Evolutionary conservation across 2,113 vertebrate genomes (phyloP), one percentile per base, ranked within the genome.

Genomic region (Oceanites oceanicus): DNA sequence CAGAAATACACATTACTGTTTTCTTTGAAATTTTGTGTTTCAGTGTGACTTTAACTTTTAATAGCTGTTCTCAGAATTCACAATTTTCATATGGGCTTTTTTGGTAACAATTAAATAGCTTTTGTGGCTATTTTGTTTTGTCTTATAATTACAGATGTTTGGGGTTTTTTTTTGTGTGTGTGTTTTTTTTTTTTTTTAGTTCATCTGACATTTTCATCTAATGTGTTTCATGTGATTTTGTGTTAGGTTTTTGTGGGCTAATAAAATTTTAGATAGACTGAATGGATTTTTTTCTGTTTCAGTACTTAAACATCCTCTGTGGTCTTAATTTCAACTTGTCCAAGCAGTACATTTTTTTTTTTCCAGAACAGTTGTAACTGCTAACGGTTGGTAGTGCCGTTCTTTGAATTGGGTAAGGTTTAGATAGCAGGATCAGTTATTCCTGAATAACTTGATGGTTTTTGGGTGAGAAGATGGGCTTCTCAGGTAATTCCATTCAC

Each of bases 261-360:
- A 74, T 78, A 74, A 47, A 70, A 11, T n/a, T 65, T 38, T 36
- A 80, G 50, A 61, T 9, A 36, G 26, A 23, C 29, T 44, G 55
- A 78, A 30, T 61, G 2, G 2, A n/a, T 5, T 40, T 55, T 40
- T 74, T 42, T 56, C 47, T 55, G 7, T 45, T 65, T 50, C 10
- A n/a, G 11, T 52, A 21, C 11, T 62, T 88, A 76, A 56, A 22
- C 27, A 20, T 26, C 8, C 7, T 15, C 8, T 76, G 30, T 78
- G 45, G 34, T 49, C 77, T 88, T 32, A 52, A 36, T 62, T 87
- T 52, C 62, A 6, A 44, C 38, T 80, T 47, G 29, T 32, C 36
- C 20, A 29, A 66, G 23, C 11, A 70, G 18, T n/a, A 13, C 0
- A 0, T 20, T 1, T 26, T 34, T 47, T 34, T 47, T 52, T 70